These are phyloP conservation scores for Riptortus pedestris DNA, from an alignment of 1,140 invertebrate genomes.

Conservation along the genomic window DNA sequence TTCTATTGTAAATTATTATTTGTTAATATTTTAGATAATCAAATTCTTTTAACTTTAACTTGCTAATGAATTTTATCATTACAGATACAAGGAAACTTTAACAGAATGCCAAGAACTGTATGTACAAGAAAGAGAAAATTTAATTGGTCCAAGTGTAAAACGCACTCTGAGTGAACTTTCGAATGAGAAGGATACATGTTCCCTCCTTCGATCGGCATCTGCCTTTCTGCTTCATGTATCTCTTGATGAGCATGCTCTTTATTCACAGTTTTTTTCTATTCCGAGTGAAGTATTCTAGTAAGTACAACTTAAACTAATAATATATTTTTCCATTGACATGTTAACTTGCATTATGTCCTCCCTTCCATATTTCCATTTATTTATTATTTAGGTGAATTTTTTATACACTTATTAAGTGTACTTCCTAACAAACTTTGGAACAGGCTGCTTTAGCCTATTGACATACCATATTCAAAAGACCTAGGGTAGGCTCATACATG, in stretches of 20 bases:
- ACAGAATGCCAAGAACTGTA: constrained; percentile 79
- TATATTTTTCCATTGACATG: constrained; percentile 16
- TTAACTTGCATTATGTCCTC: constrained; percentile 26
- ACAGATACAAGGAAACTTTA: constrained; percentile 62
- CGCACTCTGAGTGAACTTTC: constrained; percentile 59
- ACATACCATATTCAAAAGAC: no score
- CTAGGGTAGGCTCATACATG: no score
- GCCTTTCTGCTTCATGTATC: constrained; percentile 83
- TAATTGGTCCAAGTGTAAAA: constrained; percentile 64
- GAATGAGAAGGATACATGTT: constrained; percentile 73
- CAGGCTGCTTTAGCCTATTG: no score
- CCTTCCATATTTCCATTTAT: no score
- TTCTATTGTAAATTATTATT: no score
- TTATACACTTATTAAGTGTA: no score
- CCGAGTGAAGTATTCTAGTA: constrained; percentile 54
- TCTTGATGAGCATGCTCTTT: constrained; percentile 82
- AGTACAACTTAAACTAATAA: no score
- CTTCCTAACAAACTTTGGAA: no score
- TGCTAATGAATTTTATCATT: constrained; percentile 6
- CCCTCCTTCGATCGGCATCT: constrained; percentile 74
- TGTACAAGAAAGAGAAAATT: constrained; percentile 58
- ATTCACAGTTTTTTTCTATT: constrained; percentile 75
- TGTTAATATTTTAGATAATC: neutral
- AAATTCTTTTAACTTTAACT: neutral
- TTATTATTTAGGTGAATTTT: no score